A percentile compares a stretch with the other conserved stretches of the same genome.
These are phyloP conservation scores for Corythaixoides concolor DNA, from an alignment of 2,113 vertebrate species.

Conservation along the genomic window DNA sequence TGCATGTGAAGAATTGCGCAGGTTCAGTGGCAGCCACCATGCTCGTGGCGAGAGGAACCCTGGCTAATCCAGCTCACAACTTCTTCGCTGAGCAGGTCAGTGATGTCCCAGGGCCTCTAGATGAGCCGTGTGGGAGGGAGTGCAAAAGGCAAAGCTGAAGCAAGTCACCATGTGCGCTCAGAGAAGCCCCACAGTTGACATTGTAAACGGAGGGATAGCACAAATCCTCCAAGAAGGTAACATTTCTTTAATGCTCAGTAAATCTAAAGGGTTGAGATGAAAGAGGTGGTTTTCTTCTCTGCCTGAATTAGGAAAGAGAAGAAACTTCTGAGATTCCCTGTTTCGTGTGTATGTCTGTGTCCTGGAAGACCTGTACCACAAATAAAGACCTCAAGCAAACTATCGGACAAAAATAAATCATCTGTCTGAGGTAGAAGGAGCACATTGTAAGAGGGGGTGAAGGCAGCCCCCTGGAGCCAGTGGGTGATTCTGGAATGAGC, in stretches of 20 bases:
- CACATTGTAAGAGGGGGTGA: background rate
- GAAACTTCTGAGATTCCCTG: background rate
- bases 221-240: background rate
- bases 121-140: background rate
- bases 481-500: background rate
- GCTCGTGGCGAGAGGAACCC: fast-evolving
- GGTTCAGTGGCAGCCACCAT: fast-evolving
- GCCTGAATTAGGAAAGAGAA: background rate
- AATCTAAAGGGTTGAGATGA: background rate
- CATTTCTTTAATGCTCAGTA: background rate
- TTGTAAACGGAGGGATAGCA: background rate
- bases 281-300: background rate
- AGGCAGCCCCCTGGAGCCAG: background rate
- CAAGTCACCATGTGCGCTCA: fast-evolving
- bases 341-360: background rate
- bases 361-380: conserved; percentile 18
- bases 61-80: background rate
- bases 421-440: background rate
- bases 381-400: conserved; percentile 2
- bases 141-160: background rate
- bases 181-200: background rate
- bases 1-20: background rate
- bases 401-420: background rate
- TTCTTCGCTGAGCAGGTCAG: background rate
- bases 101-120: background rate